Percentiles rank a stretch among this genome's conserved stretches.
Evolutionary conservation across 2,888 invertebrate species (phyloP).

Genomic region (Microctonus hyperodae): DNA sequence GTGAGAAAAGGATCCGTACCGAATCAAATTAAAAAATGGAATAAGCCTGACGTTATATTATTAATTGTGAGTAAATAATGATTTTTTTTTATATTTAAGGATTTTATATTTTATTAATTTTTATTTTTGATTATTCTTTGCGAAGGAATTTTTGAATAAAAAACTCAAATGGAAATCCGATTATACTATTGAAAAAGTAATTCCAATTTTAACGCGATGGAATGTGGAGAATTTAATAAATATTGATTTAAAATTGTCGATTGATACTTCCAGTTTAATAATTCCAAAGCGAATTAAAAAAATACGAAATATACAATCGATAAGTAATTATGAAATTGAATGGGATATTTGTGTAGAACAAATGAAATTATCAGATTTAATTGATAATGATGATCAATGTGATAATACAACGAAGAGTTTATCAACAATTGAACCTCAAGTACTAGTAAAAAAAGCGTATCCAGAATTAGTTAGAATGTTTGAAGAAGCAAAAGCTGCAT

Average conservation of each 20-base stretch:
- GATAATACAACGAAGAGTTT: slow-evolving; percentile 62
- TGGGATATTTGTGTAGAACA: slow-evolving; percentile 74
- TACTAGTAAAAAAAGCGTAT: slow-evolving; percentile 70
- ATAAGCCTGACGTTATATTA: slow-evolving; percentile 72
- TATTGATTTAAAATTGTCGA: slow-evolving; percentile 41
- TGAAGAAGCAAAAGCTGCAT: slow-evolving; percentile 67
- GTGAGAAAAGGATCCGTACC: slow-evolving; percentile 66
- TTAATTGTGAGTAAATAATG: slow-evolving; percentile 69
- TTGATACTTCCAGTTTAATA: slow-evolving; percentile 53
- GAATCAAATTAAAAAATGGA: slow-evolving; percentile 67
- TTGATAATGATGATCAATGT: slow-evolving; percentile 37
- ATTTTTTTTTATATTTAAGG: not conserved
- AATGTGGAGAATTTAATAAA: slow-evolving; percentile 67
- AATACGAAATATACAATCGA: slow-evolving; percentile 66
- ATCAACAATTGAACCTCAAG: slow-evolving; percentile 74
- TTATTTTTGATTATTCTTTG: slow-evolving; percentile 12
- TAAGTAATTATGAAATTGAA: slow-evolving; percentile 75
- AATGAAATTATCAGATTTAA: slow-evolving; percentile 60
- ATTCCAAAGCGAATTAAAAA: slow-evolving; percentile 68
- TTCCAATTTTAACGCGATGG: slow-evolving; percentile 81
- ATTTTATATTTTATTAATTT: slow-evolving; percentile 23
- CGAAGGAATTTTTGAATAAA: slow-evolving; percentile 73
- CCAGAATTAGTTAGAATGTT: slow-evolving; percentile 70
- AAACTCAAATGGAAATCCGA: slow-evolving; percentile 78
- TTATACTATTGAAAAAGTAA: slow-evolving; percentile 79